Percentiles rank a stretch among this genome's conserved stretches.
Evolutionary conservation across 2,797 vertebrate genomes (phyloP).

Genomic region (Oreortyx pictus): DNA sequence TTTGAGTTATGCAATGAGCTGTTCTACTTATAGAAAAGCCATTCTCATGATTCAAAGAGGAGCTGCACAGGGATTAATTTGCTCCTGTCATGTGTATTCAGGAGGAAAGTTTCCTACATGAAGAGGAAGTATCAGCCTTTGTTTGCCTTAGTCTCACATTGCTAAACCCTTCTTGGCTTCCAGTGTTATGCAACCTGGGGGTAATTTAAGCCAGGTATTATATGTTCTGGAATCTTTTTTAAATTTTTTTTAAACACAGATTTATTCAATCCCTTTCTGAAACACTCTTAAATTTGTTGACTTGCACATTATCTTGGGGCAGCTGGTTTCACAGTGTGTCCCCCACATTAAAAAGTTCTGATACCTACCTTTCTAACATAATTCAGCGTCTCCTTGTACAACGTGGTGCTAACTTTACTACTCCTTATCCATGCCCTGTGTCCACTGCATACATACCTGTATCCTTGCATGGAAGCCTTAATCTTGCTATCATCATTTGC

Average conservation of each 20-base stretch:
- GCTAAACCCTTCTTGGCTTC: background rate
- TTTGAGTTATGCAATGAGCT: too few species aligned
- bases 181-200: background rate
- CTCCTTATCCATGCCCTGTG: background rate
- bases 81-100: background rate
- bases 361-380: background rate
- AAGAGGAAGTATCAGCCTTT: too few species aligned
- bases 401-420: background rate
- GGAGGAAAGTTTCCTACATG: background rate
- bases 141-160: background rate
- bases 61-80: background rate
- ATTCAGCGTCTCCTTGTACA: background rate
- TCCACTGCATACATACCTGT: too few species aligned
- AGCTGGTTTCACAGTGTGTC: background rate
- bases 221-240: background rate
- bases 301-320: accelerated
- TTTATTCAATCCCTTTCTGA: background rate
- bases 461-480: background rate
- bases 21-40: too few species aligned
- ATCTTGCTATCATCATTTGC: background rate
- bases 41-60: too few species aligned
- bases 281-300: background rate
- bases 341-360: background rate
- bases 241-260: background rate
- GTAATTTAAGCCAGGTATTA: background rate